Percentiles rank a stretch among this genome's conserved stretches.
Evolutionary conservation across 92 coral and sea anemone species (phyloP).

Genomic region (Zoanthus sociatus): DNA sequence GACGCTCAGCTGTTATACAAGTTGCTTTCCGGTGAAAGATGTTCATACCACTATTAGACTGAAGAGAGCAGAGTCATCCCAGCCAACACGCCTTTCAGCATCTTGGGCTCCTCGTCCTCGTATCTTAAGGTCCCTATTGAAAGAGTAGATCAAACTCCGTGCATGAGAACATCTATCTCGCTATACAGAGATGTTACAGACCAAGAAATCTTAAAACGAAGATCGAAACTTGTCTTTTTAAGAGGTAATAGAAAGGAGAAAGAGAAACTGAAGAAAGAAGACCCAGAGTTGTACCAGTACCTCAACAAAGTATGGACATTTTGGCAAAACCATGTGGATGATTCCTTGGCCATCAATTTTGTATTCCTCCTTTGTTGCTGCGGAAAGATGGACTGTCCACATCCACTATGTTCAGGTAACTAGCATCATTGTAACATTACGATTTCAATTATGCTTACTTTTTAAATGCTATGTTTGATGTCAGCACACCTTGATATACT

Average conservation of each 20-base stretch:
- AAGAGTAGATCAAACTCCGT: slow-evolving; percentile 62
- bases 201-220: slow-evolving; percentile 21
- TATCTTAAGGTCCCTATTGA: slow-evolving; percentile 48
- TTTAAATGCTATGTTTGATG: neutral
- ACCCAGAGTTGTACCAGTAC: slow-evolving; percentile 33
- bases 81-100: too few relatives aligned
- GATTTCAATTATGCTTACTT: neutral
- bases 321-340: slow-evolving; percentile 50
- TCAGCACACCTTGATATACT: neutral
- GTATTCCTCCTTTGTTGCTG: slow-evolving; percentile 56
- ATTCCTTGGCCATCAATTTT: slow-evolving; percentile 43
- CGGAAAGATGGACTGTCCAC: slow-evolving; percentile 38
- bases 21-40: too few relatives aligned
- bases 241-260: slow-evolving; percentile 49
- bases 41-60: too few relatives aligned
- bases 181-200: slow-evolving; percentile 60
- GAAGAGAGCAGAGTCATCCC: too few relatives aligned
- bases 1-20: too few relatives aligned
- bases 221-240: slow-evolving; percentile 22
- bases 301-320: slow-evolving; percentile 44
- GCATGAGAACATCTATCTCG: slow-evolving; percentile 57
- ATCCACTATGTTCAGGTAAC: slow-evolving; percentile 45
- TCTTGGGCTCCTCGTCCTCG: too few relatives aligned
- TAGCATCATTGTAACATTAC: too few relatives aligned
- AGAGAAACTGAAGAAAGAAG: slow-evolving; percentile 30